Base-by-base conservation (phyloP, 2,888 invertebrate species). In the Byasa hedistus region DNA sequence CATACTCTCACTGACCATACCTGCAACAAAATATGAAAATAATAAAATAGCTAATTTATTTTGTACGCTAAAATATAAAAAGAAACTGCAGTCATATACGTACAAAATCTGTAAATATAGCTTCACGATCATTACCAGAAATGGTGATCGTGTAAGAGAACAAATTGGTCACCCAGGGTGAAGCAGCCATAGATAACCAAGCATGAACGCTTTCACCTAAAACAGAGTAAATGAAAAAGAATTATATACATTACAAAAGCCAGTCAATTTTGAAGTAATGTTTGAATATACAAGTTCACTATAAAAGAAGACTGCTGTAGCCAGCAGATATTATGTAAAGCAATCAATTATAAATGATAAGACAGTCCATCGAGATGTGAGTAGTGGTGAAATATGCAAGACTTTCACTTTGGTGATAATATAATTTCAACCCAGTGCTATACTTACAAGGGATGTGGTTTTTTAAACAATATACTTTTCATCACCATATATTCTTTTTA, bases 121-220 rank as follows among this genome's bases (percentile, higher is more conserved):
- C 91, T 81, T 91, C 91, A 57, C 91, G 82, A 68, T 91, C 90
- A 75, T 86, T 89, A 68, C 91, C 91, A 69, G 90, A 89, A 71
- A 91, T 82, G 61, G 89, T 91, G 62, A 91, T 78, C 1, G 87
- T 87, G 73, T 91, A 91, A 65, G 78, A 79, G 75, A 85, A 91
- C 68, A 85, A 82, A 67, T 86, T 83, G 52, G 91, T 85, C 44
- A 90, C 82, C 86, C 85, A 85, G 4, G 87, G 85, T 1, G 89
- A 79, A 10, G 90, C 82, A 3, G 89, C 90, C 90, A 91, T 91
- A 17, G 87, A 81, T 52, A 91, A 69, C 90, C 90, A 91, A 23
- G 89, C 84, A 65, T 76, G 79, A 51, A 91, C 79, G 27, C 79
- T 75, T 61, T 84, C 78, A 76, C 74, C 89, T 89, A 76, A 61